Percentiles rank a stretch among this genome's conserved stretches.
Evolutionary conservation across 2,797 vertebrate species (phyloP).

Genomic region (Paedocypris micromegethes): DNA sequence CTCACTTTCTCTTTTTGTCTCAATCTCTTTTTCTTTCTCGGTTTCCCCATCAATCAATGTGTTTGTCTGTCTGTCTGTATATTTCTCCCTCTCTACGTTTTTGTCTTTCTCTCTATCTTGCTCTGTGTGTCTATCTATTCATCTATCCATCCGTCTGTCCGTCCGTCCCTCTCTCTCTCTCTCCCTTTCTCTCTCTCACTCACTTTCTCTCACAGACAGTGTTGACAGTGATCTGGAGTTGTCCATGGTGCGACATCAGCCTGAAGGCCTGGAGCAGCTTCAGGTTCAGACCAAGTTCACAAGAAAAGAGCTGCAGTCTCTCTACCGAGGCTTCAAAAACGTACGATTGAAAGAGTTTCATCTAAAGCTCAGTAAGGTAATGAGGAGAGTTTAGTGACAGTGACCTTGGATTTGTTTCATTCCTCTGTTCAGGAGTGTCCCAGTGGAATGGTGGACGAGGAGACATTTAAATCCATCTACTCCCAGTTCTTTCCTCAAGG

Average conservation of each 20-base stretch:
- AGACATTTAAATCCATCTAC: slow-evolving; percentile 91
- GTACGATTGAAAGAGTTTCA: slow-evolving; percentile 62
- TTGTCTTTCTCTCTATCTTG: neutral
- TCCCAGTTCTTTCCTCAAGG: slow-evolving; percentile 95
- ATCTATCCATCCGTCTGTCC: neutral
- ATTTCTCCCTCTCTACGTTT: neutral
- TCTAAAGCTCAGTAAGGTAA: too few relatives aligned
- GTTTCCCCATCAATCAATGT: too few relatives aligned
- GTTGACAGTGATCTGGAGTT: slow-evolving; percentile 81
- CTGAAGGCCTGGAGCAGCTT: slow-evolving; percentile 85
- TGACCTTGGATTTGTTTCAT: neutral
- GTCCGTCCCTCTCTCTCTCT: neutral
- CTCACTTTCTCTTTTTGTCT: neutral
- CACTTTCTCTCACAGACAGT: slow-evolving; percentile 66
- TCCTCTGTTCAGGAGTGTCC: slow-evolving; percentile 80
- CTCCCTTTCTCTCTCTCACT: slow-evolving; percentile 10
- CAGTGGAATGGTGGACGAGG: slow-evolving; percentile 87
- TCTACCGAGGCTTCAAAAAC: slow-evolving; percentile 94
- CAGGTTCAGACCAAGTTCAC: slow-evolving; percentile 87
- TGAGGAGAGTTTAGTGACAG: neutral
- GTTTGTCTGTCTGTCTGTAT: slow-evolving; percentile 4
- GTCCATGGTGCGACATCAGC: slow-evolving; percentile 80
- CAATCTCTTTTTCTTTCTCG: too few relatives aligned
- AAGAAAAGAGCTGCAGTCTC: slow-evolving; percentile 86
- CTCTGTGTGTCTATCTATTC: neutral